Conservation (phyloP, 2,113 vertebrate genomes). For the Lampris megalopsis region DNA sequence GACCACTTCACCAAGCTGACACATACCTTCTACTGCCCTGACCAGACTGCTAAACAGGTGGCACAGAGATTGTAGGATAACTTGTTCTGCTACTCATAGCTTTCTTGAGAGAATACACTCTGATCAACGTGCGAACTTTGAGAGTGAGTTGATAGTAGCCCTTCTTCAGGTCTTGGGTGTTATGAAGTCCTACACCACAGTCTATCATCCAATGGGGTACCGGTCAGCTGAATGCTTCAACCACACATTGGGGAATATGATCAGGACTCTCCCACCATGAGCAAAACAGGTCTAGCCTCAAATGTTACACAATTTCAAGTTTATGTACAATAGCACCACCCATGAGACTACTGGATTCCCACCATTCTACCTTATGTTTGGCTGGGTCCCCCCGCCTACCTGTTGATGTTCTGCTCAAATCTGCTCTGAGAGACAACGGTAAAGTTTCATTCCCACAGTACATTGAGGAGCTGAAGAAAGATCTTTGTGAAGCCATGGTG, state of each 20-base stretch:
- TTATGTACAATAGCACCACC: not conserved
- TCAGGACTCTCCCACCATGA: not conserved
- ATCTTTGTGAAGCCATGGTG: not conserved
- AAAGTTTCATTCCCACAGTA: not conserved
- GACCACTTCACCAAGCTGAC: slow-evolving; percentile 21
- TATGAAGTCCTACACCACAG: not conserved
- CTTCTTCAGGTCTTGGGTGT: slow-evolving; percentile 11
- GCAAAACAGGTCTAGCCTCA: slow-evolving; percentile 2
- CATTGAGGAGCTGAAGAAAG: slow-evolving; percentile 1
- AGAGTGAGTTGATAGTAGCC: slow-evolving; percentile 27
- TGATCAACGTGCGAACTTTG: slow-evolving; percentile 26
- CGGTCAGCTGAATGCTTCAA: not conserved
- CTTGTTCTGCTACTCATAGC: slow-evolving; percentile 17
- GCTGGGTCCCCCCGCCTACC: not conserved
- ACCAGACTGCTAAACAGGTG: slow-evolving; percentile 22
- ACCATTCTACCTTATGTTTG: slow-evolving; percentile 31
- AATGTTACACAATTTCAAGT: not conserved
- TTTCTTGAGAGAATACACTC: slow-evolving; percentile 26
- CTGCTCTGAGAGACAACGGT: not conserved
- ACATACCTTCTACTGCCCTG: slow-evolving; percentile 13
- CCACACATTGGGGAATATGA: slow-evolving; percentile 5
- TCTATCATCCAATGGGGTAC: not conserved
- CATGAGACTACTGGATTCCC: slow-evolving; percentile 23
- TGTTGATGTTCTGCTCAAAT: slow-evolving; percentile 23
- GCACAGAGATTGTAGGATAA: slow-evolving; percentile 16